A percentile compares a stretch with the other conserved stretches of the same genome.
Evolutionary conservation across 2,888 invertebrate genomes (phyloP).

Genomic region (Phortica magna): DNA sequence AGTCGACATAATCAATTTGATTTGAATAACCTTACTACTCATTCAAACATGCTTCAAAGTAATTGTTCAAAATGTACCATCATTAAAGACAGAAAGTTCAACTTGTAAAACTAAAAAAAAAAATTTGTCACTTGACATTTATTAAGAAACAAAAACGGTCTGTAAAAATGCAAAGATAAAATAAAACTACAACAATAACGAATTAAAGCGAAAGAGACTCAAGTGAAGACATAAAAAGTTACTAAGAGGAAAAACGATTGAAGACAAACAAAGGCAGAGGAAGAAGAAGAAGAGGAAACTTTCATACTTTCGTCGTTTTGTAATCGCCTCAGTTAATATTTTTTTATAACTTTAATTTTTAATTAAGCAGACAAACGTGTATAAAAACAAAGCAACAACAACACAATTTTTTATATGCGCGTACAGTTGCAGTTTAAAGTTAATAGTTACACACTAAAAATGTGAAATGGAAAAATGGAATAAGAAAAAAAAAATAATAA

Average conservation of each 20-base stretch:
- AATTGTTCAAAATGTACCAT: no score
- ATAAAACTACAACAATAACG: not conserved
- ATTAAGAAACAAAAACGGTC: not conserved
- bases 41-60: no score
- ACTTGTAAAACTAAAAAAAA: slow-evolving; percentile 29
- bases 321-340: not conserved
- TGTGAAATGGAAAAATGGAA: not conserved
- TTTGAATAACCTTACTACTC: no score
- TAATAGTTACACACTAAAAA: not conserved
- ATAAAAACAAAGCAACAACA: not conserved
- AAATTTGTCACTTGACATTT: slow-evolving; percentile 1
- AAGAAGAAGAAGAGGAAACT: not conserved
- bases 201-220: not conserved
- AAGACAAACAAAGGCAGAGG: not conserved
- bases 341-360: slow-evolving; percentile 12
- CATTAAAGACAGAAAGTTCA: no score
- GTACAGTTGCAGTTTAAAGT: not conserved
- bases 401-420: not conserved
- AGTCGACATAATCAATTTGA: no score
- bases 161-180: not conserved
- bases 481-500: not conserved
- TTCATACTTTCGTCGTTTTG: slow-evolving; percentile 10
- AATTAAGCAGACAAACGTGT: slow-evolving; percentile 15
- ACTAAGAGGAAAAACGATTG: not conserved
- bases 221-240: not conserved